A percentile compares a stretch with the other conserved stretches of the same genome.
Evolutionary conservation across 2,888 invertebrate species (phyloP).

Genomic region (Candidula unifasciata): DNA sequence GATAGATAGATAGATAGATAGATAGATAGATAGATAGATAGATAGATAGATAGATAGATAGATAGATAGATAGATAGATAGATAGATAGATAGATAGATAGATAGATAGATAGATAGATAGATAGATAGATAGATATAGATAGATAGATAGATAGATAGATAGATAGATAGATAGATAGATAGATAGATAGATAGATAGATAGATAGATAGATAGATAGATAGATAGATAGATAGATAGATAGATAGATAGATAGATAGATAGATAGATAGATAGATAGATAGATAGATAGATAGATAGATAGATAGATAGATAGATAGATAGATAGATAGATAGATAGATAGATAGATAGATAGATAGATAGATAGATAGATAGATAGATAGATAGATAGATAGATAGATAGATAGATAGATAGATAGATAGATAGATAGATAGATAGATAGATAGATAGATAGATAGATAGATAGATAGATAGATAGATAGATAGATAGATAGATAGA

Average conservation of each 20-base stretch:
- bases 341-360: neutral
- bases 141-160: neutral
- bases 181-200: neutral
- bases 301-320: neutral
- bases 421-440: neutral
- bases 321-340: neutral
- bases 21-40: too few species aligned
- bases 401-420: neutral
- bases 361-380: neutral
- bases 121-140: neutral
- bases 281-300: too few species aligned
- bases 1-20: too few species aligned
- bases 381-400: neutral
- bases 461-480: conserved; percentile 12
- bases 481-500: neutral
- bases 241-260: neutral
- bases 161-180: neutral
- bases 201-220: neutral
- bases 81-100: neutral
- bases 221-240: too few species aligned
- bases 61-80: neutral
- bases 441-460: conserved; percentile 4
- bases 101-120: neutral
- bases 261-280: neutral
- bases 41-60: neutral